Base-by-base conservation (phyloP, 2,797 vertebrate genomes). In the Protosalanx chinensis region DNA sequence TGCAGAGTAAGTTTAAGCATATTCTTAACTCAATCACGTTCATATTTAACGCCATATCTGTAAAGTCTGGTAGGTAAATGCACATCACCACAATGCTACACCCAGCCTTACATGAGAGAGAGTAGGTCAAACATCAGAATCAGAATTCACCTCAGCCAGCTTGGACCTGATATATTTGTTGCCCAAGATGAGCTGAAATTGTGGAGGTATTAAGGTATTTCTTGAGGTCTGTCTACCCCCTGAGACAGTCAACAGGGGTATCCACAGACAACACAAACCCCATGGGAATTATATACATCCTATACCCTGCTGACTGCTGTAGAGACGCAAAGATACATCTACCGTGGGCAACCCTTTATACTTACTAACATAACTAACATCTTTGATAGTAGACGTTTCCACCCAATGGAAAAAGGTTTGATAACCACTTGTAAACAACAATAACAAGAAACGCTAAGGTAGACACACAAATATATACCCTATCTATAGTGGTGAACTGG, bases 81-180 rank as follows among this genome's bases (percentile, higher is more conserved):
- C 75, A 58, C 4, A 75, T 70, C 66, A 66, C 29, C 35, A 58
- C 49, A 32, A 56, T 37, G 35, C 56, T 6, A 46, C 56, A 30
- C 1, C 15, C 64, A 27, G 64, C 20, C 32, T 66, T 74, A 69
- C 49, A 35, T 81, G 69, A 20, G 74, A 67, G 61, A 75, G 61
- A 74, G 46, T 77, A 76, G 68, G 72, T 70, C 81, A 85, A 71
- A 89, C 81, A 76, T 68, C 63, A 88, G 82, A 87, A 87, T 68
- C 68, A 72, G 73, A 82, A 79, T 85, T 85, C 71, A 80, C 77
- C 79, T 81, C 72, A 73, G 76, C 80, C 41, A 80, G 80, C 78
- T 64, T 83, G 12, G 41, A 46, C 76, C 71, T 67, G 67, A 57
- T 78, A 82, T 83, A 79, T 81, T 69, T 72, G 81, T 85, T 84